phyloP scores from a whole-genome alignment of 2,888 invertebrate species.

The Melinaea marsaeus region DNA sequence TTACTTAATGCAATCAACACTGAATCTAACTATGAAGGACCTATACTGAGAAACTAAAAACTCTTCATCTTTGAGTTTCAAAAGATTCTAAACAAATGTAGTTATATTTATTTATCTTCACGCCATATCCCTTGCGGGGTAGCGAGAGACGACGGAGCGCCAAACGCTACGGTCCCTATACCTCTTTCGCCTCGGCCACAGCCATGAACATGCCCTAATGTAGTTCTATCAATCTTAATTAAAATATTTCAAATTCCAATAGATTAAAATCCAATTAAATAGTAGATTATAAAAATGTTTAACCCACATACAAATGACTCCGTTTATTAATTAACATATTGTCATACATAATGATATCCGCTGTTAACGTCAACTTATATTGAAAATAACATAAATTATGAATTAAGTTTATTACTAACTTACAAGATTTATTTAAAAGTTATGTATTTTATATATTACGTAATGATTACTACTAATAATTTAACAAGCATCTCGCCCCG shows the following conservation, averaged over 20 bases:
- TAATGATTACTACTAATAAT: too few species aligned
- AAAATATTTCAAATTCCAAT: background rate
- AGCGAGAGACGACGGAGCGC: too few species aligned
- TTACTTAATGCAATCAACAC: slow-evolving; percentile 71
- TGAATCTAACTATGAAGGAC: slow-evolving; percentile 13
- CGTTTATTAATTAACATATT: background rate
- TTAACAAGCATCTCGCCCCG: too few species aligned
- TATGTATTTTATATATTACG: background rate
- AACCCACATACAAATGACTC: background rate
- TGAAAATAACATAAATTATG: slow-evolving; percentile 3
- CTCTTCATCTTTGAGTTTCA: background rate
- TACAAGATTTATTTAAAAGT: too few species aligned
- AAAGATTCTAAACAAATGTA: too few species aligned
- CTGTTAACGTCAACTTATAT: slow-evolving; percentile 19
- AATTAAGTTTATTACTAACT: background rate
- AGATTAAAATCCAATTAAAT: slow-evolving; percentile 1
- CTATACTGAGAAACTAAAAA: background rate
- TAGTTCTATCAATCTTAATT: background rate
- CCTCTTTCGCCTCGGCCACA: too few species aligned
- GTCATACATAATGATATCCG: slow-evolving; percentile 21
- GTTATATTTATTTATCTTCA: too few species aligned
- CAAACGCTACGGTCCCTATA: too few species aligned
- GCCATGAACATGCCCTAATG: too few species aligned
- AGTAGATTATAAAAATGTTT: background rate
- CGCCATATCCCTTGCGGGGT: too few species aligned